phyloP scores from a whole-genome alignment of 2,113 vertebrate genomes.

The Onychostruthus taczanowskii region DNA sequence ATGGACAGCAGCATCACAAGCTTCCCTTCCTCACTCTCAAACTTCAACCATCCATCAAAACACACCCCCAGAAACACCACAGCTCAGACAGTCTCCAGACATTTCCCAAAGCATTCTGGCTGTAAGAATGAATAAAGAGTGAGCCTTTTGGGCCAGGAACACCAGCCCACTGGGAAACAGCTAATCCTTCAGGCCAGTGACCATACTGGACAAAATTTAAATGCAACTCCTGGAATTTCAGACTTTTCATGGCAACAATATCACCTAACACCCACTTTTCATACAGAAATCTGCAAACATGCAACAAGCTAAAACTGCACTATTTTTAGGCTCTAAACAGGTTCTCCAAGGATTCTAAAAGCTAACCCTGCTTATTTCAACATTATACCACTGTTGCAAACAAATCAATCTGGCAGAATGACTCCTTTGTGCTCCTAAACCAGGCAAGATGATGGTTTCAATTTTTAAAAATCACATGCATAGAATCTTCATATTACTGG shows the following conservation, averaged over 20 bases:
- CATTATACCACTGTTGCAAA: not conserved
- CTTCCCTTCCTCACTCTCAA: not conserved
- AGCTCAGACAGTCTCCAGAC: not conserved
- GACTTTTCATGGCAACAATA: not conserved
- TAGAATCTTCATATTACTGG: not conserved
- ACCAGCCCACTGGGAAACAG: not conserved
- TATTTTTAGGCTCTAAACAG: not conserved
- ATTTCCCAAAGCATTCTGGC: not conserved
- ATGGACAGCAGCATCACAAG: conserved; percentile 27
- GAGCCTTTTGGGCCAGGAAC: not conserved
- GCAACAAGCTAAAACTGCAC: not conserved
- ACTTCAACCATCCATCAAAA: not conserved
- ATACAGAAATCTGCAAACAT: not conserved
- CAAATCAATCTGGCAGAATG: not conserved
- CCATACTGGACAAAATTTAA: not conserved
- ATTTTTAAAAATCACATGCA: not conserved
- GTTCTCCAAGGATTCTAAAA: not conserved
- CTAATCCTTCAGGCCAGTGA: not conserved
- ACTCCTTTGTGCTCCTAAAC: not conserved
- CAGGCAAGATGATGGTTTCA: not conserved
- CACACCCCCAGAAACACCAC: not conserved
- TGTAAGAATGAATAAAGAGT: not conserved
- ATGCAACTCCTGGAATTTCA: not conserved
- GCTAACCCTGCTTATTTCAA: not conserved
- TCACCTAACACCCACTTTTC: not conserved